Base-by-base conservation (phyloP, 2,888 invertebrate genomes). In the Epsilonema sp. region DNA sequence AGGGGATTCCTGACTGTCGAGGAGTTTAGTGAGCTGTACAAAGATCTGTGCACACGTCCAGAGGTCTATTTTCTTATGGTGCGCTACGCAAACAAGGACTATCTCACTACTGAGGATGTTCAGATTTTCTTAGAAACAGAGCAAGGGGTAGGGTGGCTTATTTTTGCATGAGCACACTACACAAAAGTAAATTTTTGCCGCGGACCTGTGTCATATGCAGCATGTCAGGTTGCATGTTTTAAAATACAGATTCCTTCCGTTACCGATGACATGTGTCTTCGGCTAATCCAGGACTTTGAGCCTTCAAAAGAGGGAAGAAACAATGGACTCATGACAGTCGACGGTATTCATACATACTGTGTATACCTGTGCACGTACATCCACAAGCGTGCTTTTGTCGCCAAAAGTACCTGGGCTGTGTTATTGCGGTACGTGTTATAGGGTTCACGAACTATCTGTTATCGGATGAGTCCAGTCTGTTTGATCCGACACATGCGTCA, bases 61-160 rank as follows among this genome's bases (percentile, higher is more conserved):
- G 75, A 75, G 58, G 69, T 75, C 24, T 74, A 74, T 56, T 74
- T 74, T 59, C 64, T 75, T 36, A 65, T 75, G 58, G 72, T 74
- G 48, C 66, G 74, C 56, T 73, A 72, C 61, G 70, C 73, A 44
- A 71, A 72, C 58, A 70, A 73, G 56, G 74, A 75, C 58, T 74
- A 71, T 57, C 62, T 74, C 57, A 68, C 70, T 3, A 65, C 67
- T 25, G 73, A 74, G 54, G 74, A 75, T 56, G 61, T 75, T 51
- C 66, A 72, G 51, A 58, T 74, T 46, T 75, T 75, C 59, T 61
- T 75, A 52, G 74, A 75, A 60, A 73, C 73, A 24, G 74, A 75
- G 59, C 75, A 75, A 67, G 74, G 73, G 63, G 74, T 74, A 59
- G 63, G 66, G 53, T n/a, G n/a, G n/a, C n/a, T n/a, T n/a, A n/a